Conservation (phyloP, 2,888 invertebrate genomes). For the Ectemnius cavifrons region DNA sequence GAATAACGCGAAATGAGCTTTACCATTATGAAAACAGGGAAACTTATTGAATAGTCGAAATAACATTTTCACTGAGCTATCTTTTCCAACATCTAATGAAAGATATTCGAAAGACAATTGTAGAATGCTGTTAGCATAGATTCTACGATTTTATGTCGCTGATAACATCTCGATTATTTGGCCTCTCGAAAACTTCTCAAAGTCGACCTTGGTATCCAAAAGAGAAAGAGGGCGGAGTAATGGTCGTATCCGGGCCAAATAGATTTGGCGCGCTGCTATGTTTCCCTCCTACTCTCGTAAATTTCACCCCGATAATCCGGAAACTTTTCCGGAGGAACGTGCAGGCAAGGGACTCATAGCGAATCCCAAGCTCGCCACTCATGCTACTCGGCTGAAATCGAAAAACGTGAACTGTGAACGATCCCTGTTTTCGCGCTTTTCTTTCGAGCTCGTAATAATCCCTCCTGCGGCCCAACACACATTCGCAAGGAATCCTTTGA, state of each 20-base stretch:
- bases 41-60: not conserved
- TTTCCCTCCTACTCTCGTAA: conserved; percentile 44
- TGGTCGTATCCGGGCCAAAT: conserved; percentile 58
- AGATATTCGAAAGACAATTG: too few species aligned
- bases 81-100: too few species aligned
- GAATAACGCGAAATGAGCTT: not conserved
- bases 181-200: conserved; percentile 28
- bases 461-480: too few species aligned
- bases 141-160: not conserved
- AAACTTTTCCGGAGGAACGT: conserved; percentile 53
- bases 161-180: conserved; percentile 38
- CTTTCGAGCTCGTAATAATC: not conserved
- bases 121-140: too few species aligned
- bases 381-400: conserved; percentile 34
- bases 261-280: conserved; percentile 56
- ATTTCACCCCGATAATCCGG: conserved; percentile 57
- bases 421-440: not conserved
- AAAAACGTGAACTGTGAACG: conserved; percentile 37
- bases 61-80: too few species aligned
- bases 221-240: conserved; percentile 34
- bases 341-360: conserved; percentile 40
- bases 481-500: too few species aligned
- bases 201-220: conserved; percentile 53
- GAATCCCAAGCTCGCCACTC: conserved; percentile 27
- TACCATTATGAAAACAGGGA: conserved; percentile 5